These are phyloP conservation scores for Apeira syringaria DNA, from an alignment of 2,888 invertebrate genomes.

Conservation along the genomic window DNA sequence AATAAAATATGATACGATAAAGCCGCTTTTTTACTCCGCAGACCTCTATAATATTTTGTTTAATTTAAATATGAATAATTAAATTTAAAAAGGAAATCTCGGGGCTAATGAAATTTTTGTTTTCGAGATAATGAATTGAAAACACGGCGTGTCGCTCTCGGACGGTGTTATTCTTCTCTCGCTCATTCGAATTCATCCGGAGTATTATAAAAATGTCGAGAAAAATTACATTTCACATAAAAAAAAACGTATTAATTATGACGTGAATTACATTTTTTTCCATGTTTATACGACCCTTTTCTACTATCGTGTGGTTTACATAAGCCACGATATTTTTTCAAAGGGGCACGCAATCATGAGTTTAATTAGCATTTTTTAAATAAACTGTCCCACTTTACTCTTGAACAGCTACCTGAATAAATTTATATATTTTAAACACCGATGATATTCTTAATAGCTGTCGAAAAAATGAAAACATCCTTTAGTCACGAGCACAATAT, in stretches of 20 bases:
- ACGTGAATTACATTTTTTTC: constrained; percentile 56
- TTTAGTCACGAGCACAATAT: not conserved
- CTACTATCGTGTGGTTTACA: constrained; percentile 46
- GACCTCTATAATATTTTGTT: constrained; percentile 83
- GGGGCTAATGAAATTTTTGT: constrained; percentile 82
- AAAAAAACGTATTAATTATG: constrained; percentile 71
- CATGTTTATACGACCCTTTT: constrained; percentile 64
- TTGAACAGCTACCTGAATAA: constrained; percentile 22
- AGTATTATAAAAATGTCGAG: constrained; percentile 59
- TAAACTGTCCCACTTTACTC: constrained; percentile 32
- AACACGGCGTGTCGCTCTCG: constrained; percentile 71
- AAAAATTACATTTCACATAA: constrained; percentile 50
- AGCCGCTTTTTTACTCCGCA: constrained; percentile 65
- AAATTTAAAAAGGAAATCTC: constrained; percentile 82
- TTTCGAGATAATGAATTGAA: constrained; percentile 84
- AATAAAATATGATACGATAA: constrained; percentile 83
- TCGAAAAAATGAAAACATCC: not conserved
- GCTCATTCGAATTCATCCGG: constrained; percentile 76
- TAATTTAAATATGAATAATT: constrained; percentile 84
- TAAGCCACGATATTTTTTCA: constrained; percentile 42
- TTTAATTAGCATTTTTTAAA: constrained; percentile 49
- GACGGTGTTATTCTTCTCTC: constrained; percentile 76
- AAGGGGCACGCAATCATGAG: constrained; percentile 42
- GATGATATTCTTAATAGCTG: constrained; percentile 8
- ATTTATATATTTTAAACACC: constrained; percentile 17